Base-by-base conservation (phyloP, 2,113 vertebrate genomes). In the Alaudala cheleensis region DNA sequence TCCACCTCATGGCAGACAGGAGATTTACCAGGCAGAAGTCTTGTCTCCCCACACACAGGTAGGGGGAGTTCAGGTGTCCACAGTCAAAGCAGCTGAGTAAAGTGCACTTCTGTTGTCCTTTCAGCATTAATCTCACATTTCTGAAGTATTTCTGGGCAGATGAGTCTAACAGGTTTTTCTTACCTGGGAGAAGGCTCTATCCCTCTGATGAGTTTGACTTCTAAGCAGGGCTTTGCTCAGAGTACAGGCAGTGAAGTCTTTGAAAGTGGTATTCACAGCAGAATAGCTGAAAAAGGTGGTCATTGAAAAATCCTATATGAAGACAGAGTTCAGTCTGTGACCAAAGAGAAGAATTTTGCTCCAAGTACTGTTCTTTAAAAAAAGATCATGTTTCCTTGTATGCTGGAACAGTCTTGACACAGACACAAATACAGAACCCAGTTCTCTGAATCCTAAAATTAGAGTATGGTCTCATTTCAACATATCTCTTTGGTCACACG, bases 361-460 rank as follows among this genome's bases (percentile, higher is more conserved):
- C 57, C 50, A 81, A 92, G 76, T 54, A 44, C n/a, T 90, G 81
- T 88, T 95, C 76, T 84, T 95, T 86, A 80, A 96, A 93, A 95
- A 93, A 92, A 85, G 81, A 89, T 82, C 54, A 22, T 94, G 62
- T 92, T 94, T 93, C 92, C 44, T 51, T 90, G 67, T 90, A 67
- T 86, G 67, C 90, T 93, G 84, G 72, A 97, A 67, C 73, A 81
- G 84, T 40, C 93, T 89, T 95, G 96, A 92, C 91, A 57, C 28
- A 29, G 73, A 74, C 44, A 72, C 81, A 93, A 70, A 86, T 44
- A 50, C 83, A 96, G 86, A 95, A 76, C 79, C 50, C 85, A 84
- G 61, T 96, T 97, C 96, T 87, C 79, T 82, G 97, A 96, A 96
- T 96, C 92, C 97, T 96, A 96, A 96, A 97, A 96, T 96, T 96